These are phyloP conservation scores for Eudasyphora cyanicolor DNA, from an alignment of 2,888 invertebrate genomes.

Conservation along the genomic window DNA sequence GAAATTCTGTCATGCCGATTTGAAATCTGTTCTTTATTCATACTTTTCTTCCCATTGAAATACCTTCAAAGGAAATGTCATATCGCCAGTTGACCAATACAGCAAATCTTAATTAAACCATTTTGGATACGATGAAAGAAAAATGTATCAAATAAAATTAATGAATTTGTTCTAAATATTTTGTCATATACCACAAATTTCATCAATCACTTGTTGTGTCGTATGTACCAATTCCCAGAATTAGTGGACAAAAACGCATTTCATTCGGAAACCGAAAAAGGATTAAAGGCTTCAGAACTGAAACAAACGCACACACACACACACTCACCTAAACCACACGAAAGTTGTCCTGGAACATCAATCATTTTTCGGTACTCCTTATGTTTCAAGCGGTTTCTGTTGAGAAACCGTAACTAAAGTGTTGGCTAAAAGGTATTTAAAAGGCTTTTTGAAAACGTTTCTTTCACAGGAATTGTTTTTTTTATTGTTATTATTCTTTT, in stretches of 20 bases:
- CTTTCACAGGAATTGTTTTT: neutral
- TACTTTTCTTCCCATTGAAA: neutral
- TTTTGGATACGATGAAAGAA: neutral
- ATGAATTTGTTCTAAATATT: slow-evolving; percentile 56
- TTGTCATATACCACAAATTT: slow-evolving; percentile 52
- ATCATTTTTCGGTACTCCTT: slow-evolving; percentile 49
- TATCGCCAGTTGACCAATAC: neutral
- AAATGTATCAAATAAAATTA: slow-evolving; percentile 38
- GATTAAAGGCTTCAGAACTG: slow-evolving; percentile 45
- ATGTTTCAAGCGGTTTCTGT: neutral
- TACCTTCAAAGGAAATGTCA: neutral
- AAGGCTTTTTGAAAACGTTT: slow-evolving; percentile 46
- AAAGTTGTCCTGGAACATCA: slow-evolving; percentile 56
- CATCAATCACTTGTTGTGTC: slow-evolving; percentile 54
- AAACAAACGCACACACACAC: neutral
- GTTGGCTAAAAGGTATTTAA: slow-evolving; percentile 65
- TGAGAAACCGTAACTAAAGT: slow-evolving; percentile 56
- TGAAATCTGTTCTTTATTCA: too few relatives aligned
- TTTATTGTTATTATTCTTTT: slow-evolving; percentile 29
- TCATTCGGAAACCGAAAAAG: slow-evolving; percentile 6
- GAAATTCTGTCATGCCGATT: too few relatives aligned
- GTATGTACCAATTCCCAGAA: slow-evolving; percentile 48
- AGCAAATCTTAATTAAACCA: slow-evolving; percentile 11
- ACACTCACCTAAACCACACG: neutral
- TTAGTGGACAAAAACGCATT: slow-evolving; percentile 47